Conservation (phyloP, 2,888 invertebrate species). For the Esperia sulphurella region DNA sequence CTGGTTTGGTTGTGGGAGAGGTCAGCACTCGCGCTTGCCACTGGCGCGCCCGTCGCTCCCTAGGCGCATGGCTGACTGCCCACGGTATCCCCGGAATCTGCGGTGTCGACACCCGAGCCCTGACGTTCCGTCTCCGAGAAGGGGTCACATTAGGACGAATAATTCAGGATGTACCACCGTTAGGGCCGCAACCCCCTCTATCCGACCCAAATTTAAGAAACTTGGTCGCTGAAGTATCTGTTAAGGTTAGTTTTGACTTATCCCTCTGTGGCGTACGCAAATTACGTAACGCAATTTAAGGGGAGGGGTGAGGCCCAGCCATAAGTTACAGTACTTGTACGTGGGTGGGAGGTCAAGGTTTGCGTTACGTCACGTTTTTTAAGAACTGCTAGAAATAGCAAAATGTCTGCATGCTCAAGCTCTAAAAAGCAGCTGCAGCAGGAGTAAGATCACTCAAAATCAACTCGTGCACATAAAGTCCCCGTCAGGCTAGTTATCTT, state of each 20-base stretch:
- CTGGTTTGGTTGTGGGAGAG: conserved; percentile 95
- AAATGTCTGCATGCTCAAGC: no score
- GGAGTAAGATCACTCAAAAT: no score
- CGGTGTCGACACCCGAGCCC: conserved; percentile 94
- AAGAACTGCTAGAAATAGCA: no score
- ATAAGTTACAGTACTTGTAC: no score
- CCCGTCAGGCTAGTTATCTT: no score
- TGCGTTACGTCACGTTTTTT: no score
- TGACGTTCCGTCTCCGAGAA: conserved; percentile 94
- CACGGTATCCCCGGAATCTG: conserved; percentile 92
- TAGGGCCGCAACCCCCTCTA: conserved; percentile 47
- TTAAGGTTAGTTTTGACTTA: conserved; percentile 72
- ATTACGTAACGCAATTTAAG: no score
- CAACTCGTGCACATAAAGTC: no score
- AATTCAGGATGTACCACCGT: conserved; percentile 73
- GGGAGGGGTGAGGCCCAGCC: no score
- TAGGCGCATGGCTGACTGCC: conserved; percentile 91
- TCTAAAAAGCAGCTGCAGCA: no score
- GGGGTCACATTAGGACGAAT: conserved; percentile 90
- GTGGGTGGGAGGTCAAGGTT: no score
- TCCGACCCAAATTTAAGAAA: conserved; percentile 92
- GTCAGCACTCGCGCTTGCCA: conserved; percentile 92
- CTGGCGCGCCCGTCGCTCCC: conserved; percentile 89
- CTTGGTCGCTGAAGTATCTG: conserved; percentile 94
- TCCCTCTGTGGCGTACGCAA: no score